Evolutionary conservation across 2,113 vertebrate species (phyloP), one percentile per base, ranked within the genome.

Genomic region (Mirza zaza): DNA sequence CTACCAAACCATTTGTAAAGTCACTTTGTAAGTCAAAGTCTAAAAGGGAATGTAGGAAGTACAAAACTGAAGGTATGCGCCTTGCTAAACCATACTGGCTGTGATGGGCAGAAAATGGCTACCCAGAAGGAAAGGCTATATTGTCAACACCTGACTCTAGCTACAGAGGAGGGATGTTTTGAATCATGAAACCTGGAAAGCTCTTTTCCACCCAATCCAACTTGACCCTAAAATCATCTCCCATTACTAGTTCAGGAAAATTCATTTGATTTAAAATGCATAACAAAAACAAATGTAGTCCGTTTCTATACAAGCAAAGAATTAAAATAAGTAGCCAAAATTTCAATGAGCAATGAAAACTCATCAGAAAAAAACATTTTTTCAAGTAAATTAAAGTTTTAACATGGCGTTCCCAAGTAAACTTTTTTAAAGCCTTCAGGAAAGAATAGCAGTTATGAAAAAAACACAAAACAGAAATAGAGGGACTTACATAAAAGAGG

Each of bases 311-410:
- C 2, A 90, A 61, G 61, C 34, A 85, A 57, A 70, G 50, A 71
- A 57, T 77, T 50, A 90, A 95, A 95, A 68, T 59, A n/a, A 50
- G 65, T 71, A 80, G 79, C 25, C 48, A 59, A 68, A 45, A 20
- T 70, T 85, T 39, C 39, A 90, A 63, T 8, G 45, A 59, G 48
- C 67, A 63, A 34, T n/a, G 14, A 84, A 90, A 85, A 90, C 25
- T 59, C 36, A 63, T 52, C 34, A 90, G 68, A 81, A 87, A 87
- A 27, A 10, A 9, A 71, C 15, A 42, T 4, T 1, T 23, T 90
- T 84, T 95, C 59, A 76, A 84, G 59, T 32, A 70, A 27, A 91
- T 91, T n/a, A 61, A 76, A 90, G 45, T 84, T 90, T 48, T 76
- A 67, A 83, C 59, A 57, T 52, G n/a, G 48, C 5, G 29, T n/a